These are phyloP conservation scores for Eupelmus urozonus DNA, from an alignment of 2,888 invertebrate genomes.

Conservation along the genomic window DNA sequence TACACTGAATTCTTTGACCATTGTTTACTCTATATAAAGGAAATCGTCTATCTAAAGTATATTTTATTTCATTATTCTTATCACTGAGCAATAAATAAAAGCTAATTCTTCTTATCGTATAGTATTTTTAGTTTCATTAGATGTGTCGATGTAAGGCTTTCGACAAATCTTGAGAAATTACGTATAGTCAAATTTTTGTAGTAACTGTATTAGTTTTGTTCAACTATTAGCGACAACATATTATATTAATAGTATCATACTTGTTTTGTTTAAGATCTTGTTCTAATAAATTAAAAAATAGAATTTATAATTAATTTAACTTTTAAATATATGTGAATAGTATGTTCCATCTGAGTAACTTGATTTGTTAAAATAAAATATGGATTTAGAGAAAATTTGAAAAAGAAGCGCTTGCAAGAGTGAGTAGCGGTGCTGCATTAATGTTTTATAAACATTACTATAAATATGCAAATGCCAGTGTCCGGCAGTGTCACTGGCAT, in stretches of 20 bases:
- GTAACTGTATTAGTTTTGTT: too few species aligned
- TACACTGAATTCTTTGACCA: background rate
- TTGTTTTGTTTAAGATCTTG: too few species aligned
- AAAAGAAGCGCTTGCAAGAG: slow-evolving; percentile 19
- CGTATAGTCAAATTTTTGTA: too few species aligned
- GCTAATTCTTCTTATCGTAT: slow-evolving; percentile 6
- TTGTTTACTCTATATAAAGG: slow-evolving; percentile 27
- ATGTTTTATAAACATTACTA: slow-evolving; percentile 59
- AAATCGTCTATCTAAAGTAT: slow-evolving; percentile 26
- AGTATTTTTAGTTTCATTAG: slow-evolving; percentile 22
- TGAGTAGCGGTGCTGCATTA: too few species aligned
- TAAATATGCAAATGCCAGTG: slow-evolving; percentile 60
- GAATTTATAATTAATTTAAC: too few species aligned
- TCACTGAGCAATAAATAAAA: slow-evolving; percentile 36
- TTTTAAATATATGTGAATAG: too few species aligned
- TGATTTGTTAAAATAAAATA: background rate
- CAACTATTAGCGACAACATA: too few species aligned
- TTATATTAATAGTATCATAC: too few species aligned
- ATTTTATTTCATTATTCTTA: slow-evolving; percentile 36
- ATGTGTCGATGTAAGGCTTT: too few species aligned
- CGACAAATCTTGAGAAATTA: too few species aligned
- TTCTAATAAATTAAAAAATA: too few species aligned
- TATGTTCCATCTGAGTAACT: too few species aligned
- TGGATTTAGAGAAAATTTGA: slow-evolving; percentile 6
- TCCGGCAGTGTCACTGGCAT: slow-evolving; percentile 55